A percentile compares a stretch with the other conserved stretches of the same genome.
Evolutionary conservation across 1,140 invertebrate genomes (phyloP).

Genomic region (Halesus radiatus): DNA sequence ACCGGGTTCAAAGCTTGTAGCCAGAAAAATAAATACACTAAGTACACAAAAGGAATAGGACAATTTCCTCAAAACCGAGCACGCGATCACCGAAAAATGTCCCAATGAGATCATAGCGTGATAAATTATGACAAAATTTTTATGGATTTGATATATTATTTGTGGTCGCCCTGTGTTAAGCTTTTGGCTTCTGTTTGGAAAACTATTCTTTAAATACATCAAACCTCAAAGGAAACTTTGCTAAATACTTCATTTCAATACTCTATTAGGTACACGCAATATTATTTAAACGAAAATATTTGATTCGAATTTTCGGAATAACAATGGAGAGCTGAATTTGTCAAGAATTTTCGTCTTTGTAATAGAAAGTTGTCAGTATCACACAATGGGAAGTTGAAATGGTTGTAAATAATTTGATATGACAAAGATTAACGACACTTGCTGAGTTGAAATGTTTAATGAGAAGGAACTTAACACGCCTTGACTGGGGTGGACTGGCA

Average conservation of each 20-base stretch:
- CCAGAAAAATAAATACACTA: background rate
- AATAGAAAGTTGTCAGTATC: too few relatives aligned
- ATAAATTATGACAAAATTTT: conserved; percentile 50
- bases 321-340: background rate
- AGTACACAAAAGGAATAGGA: background rate
- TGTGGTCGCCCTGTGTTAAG: background rate
- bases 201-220: background rate
- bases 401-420: background rate
- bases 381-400: too few relatives aligned
- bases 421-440: conserved; percentile 25
- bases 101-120: conserved; percentile 55
- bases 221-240: background rate
- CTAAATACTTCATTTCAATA: conserved; percentile 3
- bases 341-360: background rate
- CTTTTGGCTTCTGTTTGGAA: background rate
- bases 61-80: background rate
- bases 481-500: too few relatives aligned
- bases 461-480: too few relatives aligned
- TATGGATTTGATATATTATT: conserved; percentile 31
- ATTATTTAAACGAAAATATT: conserved; percentile 11
- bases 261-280: background rate
- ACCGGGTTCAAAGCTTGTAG: background rate
- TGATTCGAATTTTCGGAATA: background rate
- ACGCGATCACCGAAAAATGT: conserved; percentile 50
- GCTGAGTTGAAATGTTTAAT: background rate